These are phyloP conservation scores for Caerostris extrusa DNA, from an alignment of 1,140 invertebrate species.

Conservation along the genomic window DNA sequence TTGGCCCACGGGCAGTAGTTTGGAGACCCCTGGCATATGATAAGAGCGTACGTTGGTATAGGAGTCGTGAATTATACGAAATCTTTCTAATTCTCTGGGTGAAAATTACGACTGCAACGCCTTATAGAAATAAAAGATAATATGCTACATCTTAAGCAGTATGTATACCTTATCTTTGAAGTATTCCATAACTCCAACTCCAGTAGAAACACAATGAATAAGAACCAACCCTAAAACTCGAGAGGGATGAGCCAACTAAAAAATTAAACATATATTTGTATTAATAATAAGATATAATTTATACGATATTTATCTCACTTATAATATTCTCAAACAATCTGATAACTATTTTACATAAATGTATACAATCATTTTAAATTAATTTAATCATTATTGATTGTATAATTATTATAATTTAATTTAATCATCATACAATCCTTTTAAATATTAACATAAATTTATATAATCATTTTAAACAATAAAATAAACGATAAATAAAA, in stretches of 20 bases:
- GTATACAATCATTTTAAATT: too few relatives aligned
- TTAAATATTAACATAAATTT: background rate
- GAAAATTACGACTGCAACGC: too few relatives aligned
- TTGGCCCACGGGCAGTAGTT: too few relatives aligned
- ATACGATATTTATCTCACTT: background rate
- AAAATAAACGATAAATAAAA: background rate
- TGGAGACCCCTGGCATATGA: too few relatives aligned
- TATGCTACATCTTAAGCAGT: background rate
- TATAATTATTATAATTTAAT: too few relatives aligned
- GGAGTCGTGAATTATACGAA: too few relatives aligned
- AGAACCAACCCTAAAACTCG: slow-evolving; percentile 89
- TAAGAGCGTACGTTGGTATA: too few relatives aligned
- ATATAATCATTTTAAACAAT: background rate
- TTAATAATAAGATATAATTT: background rate
- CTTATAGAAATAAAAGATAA: too few relatives aligned
- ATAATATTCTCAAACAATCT: background rate
- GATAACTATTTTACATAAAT: background rate
- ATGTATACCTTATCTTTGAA: slow-evolving; percentile 89
- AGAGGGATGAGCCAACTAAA: slow-evolving; percentile 87
- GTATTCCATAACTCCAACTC: slow-evolving; percentile 92
- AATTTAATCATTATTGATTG: too few relatives aligned
- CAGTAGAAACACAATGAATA: slow-evolving; percentile 93
- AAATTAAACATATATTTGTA: background rate
- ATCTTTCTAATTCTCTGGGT: too few relatives aligned
- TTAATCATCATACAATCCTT: too few relatives aligned